phyloP scores from a whole-genome alignment of 1,140 invertebrate genomes.

The Stratiolaelaps scimitus region DNA sequence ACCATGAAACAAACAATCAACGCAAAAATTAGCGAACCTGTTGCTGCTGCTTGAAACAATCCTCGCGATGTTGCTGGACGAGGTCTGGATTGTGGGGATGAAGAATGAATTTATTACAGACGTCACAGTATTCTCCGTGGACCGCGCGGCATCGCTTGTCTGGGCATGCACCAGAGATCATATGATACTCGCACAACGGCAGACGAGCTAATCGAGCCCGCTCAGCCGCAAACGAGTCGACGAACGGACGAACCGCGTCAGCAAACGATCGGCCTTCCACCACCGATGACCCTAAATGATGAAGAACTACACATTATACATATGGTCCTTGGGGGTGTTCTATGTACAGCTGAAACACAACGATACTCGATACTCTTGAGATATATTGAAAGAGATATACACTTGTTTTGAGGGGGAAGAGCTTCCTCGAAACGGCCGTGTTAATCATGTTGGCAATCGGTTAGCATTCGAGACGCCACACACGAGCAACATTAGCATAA shows the following conservation, averaged over 20 bases:
- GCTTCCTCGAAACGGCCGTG: too few species aligned
- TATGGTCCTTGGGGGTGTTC: too few species aligned
- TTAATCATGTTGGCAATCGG: too few species aligned
- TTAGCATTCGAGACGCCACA: too few species aligned
- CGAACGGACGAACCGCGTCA: neutral
- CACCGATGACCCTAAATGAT: too few species aligned
- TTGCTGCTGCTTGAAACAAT: neutral
- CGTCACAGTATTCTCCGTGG: constrained; percentile 15
- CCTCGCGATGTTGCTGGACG: neutral
- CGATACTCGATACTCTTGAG: neutral
- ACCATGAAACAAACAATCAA: constrained; percentile 1
- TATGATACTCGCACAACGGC: constrained; percentile 26
- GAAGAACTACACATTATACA: too few species aligned
- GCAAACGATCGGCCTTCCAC: constrained; percentile 9
- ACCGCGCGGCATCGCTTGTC: constrained; percentile 15
- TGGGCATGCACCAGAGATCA: constrained; percentile 23
- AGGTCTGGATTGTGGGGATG: constrained; percentile 25
- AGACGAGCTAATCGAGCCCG: neutral
- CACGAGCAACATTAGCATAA: too few species aligned
- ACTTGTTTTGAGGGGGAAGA: too few species aligned
- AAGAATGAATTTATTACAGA: constrained; percentile 7
- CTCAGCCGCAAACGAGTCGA: neutral
- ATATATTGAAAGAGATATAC: neutral
- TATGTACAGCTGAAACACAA: too few species aligned
- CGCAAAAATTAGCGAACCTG: neutral